phyloP scores from a whole-genome alignment of 2,797 vertebrate species.

The Sus cebifrons region DNA sequence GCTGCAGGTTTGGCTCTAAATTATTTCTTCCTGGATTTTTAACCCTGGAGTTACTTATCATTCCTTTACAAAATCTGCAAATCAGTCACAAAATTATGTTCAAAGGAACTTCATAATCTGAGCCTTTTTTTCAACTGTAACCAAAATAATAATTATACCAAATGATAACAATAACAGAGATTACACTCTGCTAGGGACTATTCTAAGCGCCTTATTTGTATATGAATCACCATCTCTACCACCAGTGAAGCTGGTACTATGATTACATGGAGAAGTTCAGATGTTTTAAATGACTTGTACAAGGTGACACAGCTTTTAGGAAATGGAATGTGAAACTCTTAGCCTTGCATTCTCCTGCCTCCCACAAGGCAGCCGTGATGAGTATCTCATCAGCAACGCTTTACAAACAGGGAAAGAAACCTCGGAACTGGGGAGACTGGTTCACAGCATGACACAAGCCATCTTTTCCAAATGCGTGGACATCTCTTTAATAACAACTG shows the following conservation, averaged over 20 bases:
- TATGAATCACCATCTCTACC: neutral
- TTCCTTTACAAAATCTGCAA: neutral
- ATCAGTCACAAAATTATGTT: neutral
- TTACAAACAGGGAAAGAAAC: neutral
- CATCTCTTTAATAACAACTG: too few relatives aligned
- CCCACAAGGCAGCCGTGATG: neutral
- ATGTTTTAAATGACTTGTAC: neutral
- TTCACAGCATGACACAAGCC: neutral
- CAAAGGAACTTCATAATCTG: conserved; percentile 33
- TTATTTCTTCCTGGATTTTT: conserved; percentile 4
- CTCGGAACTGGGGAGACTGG: neutral
- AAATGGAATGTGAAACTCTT: neutral
- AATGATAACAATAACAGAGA: neutral
- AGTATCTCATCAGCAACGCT: neutral
- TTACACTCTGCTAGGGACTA: neutral
- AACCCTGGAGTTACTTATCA: neutral
- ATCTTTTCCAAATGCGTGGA: neutral
- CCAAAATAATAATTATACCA: neutral
- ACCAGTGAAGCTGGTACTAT: neutral
- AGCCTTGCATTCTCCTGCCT: neutral
- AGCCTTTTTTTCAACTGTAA: neutral
- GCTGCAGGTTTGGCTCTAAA: too few relatives aligned
- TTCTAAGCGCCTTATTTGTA: neutral
- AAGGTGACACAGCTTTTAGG: neutral
- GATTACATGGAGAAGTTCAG: neutral